Conservation (phyloP, 1,140 invertebrate genomes). For the Monochamus saltuarius region DNA sequence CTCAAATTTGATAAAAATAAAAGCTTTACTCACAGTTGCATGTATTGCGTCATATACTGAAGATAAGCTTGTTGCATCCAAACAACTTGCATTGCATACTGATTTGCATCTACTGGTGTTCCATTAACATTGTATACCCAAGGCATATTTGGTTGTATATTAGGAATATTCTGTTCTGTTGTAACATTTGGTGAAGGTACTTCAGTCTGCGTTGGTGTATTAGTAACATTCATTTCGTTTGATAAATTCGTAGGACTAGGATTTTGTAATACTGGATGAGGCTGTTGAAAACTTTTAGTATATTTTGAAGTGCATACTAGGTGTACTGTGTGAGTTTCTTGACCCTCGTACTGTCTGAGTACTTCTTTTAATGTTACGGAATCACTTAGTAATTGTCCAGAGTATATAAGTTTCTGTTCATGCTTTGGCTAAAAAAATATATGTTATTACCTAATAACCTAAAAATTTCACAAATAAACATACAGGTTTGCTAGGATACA, state of each 20-base stretch:
- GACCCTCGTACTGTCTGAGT: conserved; percentile 70
- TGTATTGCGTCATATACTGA: conserved; percentile 82
- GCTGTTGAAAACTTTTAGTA: conserved; percentile 22
- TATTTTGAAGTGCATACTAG: conserved; percentile 68
- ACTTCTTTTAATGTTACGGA: conserved; percentile 76
- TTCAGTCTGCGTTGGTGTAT: conserved; percentile 12
- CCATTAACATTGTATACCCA: conserved; percentile 22
- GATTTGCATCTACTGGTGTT: conserved; percentile 34
- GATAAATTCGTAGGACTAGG: conserved; percentile 16
- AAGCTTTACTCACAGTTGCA: conserved; percentile 63
- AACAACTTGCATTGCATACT: conserved; percentile 60
- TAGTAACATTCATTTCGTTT: conserved; percentile 5
- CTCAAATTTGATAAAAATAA: neutral
- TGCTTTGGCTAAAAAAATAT: conserved; percentile 64
- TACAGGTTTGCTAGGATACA: conserved; percentile 90
- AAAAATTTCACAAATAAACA: conserved; percentile 45
- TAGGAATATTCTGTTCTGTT: conserved; percentile 7
- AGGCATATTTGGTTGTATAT: conserved; percentile 27
- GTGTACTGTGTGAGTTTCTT: conserved; percentile 76
- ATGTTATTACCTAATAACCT: neutral
- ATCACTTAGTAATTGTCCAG: conserved; percentile 82
- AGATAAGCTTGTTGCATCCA: conserved; percentile 85
- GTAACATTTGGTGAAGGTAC: neutral
- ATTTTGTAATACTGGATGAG: conserved; percentile 10
- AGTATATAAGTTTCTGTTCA: conserved; percentile 88